Percentiles rank a stretch among this genome's conserved stretches.
These are phyloP conservation scores for Saccostrea cuccullata DNA, from an alignment of 1,140 invertebrate genomes.

Conservation along the genomic window DNA sequence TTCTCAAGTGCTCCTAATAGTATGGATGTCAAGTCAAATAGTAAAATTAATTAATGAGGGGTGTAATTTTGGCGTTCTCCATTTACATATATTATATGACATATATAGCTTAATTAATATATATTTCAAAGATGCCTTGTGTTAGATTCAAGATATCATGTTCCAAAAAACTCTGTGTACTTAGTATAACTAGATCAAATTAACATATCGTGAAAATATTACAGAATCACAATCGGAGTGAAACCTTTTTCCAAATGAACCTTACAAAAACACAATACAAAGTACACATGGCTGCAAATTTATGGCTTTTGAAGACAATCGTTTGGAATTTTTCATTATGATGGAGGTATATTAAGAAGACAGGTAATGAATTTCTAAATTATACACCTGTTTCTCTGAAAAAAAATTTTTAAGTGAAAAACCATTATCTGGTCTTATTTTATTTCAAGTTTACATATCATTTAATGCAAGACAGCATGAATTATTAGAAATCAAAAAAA, in stretches of 20 bases:
- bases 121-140: background rate
- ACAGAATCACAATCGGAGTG: background rate
- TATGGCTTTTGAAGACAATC: no score
- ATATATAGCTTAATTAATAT: background rate
- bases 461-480: no score
- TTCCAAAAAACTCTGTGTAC: background rate
- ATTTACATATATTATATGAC: background rate
- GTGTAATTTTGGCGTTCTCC: background rate
- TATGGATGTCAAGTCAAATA: background rate
- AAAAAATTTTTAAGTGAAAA: no score
- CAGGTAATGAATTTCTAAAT: no score
- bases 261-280: background rate
- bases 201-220: conserved; percentile 1
- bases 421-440: no score
- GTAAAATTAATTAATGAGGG: conserved; percentile 25
- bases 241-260: background rate
- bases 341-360: no score
- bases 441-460: no score
- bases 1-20: background rate
- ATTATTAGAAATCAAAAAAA: no score
- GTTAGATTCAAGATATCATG: background rate
- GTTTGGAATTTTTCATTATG: no score
- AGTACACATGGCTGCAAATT: background rate
- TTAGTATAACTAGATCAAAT: background rate
- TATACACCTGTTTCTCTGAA: no score